These are phyloP conservation scores for Megalops atlanticus DNA, from an alignment of 2,113 vertebrate species.

Conservation along the genomic window DNA sequence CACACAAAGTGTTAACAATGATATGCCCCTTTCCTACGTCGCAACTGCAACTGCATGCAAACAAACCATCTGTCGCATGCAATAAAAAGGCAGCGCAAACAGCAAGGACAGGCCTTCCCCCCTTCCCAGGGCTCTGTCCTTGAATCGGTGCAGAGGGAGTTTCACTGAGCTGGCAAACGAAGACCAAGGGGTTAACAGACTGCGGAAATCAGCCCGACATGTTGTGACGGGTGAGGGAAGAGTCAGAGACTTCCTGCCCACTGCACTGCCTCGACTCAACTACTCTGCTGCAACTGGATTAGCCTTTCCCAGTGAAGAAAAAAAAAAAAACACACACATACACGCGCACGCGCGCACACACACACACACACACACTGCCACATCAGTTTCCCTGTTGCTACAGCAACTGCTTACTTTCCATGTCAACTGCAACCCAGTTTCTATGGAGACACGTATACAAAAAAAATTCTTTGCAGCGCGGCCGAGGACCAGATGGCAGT, in stretches of 20 bases:
- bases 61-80: not conserved
- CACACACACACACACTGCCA: conserved; percentile 60
- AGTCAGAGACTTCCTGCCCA: conserved; percentile 5
- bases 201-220: conserved; percentile 12
- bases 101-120: not conserved
- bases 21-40: not conserved
- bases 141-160: not conserved
- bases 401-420: conserved; percentile 88
- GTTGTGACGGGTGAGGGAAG: not conserved
- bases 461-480: conserved; percentile 75
- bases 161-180: not conserved
- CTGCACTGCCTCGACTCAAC: conserved; percentile 34
- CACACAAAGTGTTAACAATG: not conserved
- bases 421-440: conserved; percentile 84
- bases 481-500: conserved; percentile 84
- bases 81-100: not conserved
- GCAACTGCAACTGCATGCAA: not conserved
- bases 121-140: not conserved
- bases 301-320: conserved; percentile 40
- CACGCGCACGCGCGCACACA: too few species aligned
- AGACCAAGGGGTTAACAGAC: conserved; percentile 31
- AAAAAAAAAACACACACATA: conserved; percentile 18
- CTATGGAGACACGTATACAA: conserved; percentile 84
- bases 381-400: conserved; percentile 84
- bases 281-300: conserved; percentile 35